phyloP scores from a whole-genome alignment of 2,113 vertebrate genomes.

The Struthidea cinerea region DNA sequence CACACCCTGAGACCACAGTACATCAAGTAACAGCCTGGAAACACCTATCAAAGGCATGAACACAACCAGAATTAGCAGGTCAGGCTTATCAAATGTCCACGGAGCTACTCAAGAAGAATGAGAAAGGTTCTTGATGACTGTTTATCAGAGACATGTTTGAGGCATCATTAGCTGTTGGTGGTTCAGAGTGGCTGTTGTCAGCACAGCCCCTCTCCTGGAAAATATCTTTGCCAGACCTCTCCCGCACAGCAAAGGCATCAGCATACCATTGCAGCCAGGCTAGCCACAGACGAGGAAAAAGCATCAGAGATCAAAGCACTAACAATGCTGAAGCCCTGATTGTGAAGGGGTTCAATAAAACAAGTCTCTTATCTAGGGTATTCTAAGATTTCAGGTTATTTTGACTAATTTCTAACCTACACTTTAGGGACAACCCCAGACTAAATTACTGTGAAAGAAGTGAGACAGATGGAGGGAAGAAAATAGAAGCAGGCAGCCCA shows the following conservation, averaged over 20 bases:
- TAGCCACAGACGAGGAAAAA: neutral
- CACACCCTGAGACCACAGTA: neutral
- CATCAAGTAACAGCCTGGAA: neutral
- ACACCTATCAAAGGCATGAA: neutral
- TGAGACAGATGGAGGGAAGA: conserved; percentile 21
- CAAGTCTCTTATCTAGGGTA: neutral
- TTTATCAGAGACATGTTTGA: neutral
- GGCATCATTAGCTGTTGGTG: neutral
- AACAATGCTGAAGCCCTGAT: neutral
- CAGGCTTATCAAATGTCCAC: neutral
- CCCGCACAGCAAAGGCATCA: neutral
- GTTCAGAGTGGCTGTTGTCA: neutral
- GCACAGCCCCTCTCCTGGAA: neutral
- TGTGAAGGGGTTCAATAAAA: neutral
- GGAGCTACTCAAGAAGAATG: neutral
- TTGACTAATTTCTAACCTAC: neutral
- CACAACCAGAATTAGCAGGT: neutral
- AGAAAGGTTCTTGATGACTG: neutral
- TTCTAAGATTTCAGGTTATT: conserved; percentile 21
- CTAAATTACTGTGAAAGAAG: neutral
- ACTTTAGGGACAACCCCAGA: neutral
- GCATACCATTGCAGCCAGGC: neutral
- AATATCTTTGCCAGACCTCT: neutral
- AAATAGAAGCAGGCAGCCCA: neutral
- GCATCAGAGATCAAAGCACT: neutral